Evolutionary conservation across 2,797 vertebrate genomes (phyloP), one percentile per base, ranked within the genome.

Genomic region (Microctenopoma steveboyesi): DNA sequence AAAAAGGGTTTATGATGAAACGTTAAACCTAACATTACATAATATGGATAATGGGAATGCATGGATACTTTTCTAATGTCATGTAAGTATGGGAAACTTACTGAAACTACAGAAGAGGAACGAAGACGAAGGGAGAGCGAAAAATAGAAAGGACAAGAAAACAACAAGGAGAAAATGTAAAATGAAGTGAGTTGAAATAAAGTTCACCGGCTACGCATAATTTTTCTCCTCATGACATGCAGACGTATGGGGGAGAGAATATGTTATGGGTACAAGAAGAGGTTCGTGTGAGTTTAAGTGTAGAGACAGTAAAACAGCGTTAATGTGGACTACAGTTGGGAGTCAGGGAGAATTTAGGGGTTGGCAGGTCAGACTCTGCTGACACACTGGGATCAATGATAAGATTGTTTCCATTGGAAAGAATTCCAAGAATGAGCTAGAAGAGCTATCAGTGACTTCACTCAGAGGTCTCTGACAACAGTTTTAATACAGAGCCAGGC

Each of bases 361-460:
- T 84, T 86, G 88, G 85, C 86, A 85, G 91, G 89, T 92, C 87
- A 88, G 84, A 90, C 84, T 91, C 78, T 64, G 87, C 90, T 92
- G 93, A 94, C 92, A 93, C 92, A 92, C 91, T 83, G 84, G 91
- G 91, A 92, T 93, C 92, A 94, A 90, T 78, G 72, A 84, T 85
- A 83, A 84, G 88, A 94, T 95, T 94, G 91, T 95, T 95, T 95
- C 94, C 93, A 94, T 62, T 84, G 93, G 94, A 95, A 95, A 95
- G 94, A 95, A 95, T 95, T 91, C 89, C 74, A 89, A 86, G 93
- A 95, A 94, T 94, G 92, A 89, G 83, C 87, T 67, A 88, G 92
- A 94, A 94, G 92, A 92, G 92, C 91, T 93, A 93, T 93, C 91
- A 92, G 92, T 91, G 92, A 91, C 93, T 92, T 90, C 83, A 87